Percentiles rank a stretch among this genome's conserved stretches.
These are phyloP conservation scores for Malaclemys terrapin DNA, from an alignment of 2,113 vertebrate species.

Conservation along the genomic window DNA sequence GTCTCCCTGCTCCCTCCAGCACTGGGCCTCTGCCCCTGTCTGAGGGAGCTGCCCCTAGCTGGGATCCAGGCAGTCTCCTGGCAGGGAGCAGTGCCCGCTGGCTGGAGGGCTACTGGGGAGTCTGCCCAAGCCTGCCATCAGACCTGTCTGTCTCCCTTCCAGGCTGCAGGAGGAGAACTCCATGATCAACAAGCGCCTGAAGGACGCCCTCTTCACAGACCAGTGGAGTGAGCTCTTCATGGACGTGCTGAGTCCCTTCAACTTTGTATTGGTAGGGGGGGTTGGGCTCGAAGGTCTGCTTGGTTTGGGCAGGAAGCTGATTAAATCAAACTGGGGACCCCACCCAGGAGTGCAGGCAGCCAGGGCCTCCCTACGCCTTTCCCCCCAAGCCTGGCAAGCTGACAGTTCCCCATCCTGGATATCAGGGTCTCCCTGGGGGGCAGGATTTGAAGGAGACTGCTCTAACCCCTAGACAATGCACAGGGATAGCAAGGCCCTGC, in stretches of 20 bases:
- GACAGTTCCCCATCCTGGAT: too few relatives aligned
- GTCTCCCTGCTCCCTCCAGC: not conserved
- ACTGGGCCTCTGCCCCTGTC: not conserved
- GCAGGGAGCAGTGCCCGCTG: not conserved
- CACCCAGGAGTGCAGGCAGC: not conserved
- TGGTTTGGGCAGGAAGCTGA: not conserved
- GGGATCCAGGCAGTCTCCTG: not conserved
- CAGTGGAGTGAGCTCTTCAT: constrained; percentile 98
- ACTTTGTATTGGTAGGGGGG: constrained; percentile 92
- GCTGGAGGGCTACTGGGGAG: constrained; percentile 1
- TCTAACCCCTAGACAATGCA: not conserved
- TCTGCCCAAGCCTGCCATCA: not conserved
- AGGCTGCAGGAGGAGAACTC: constrained; percentile 98
- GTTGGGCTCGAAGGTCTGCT: too few relatives aligned
- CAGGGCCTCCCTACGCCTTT: too few relatives aligned
- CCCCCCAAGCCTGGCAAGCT: too few relatives aligned
- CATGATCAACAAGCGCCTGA: constrained; percentile 96
- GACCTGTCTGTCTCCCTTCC: constrained; percentile 10
- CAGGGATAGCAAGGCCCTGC: not conserved
- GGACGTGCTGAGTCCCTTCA: constrained; percentile 92
- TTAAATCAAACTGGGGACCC: not conserved
- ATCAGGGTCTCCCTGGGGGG: not conserved
- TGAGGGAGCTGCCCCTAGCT: not conserved
- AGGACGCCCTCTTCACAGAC: constrained; percentile 97
- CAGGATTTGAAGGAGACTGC: not conserved